phyloP scores from a whole-genome alignment of 1,140 invertebrate species.

The Arctopsyche grandis region DNA sequence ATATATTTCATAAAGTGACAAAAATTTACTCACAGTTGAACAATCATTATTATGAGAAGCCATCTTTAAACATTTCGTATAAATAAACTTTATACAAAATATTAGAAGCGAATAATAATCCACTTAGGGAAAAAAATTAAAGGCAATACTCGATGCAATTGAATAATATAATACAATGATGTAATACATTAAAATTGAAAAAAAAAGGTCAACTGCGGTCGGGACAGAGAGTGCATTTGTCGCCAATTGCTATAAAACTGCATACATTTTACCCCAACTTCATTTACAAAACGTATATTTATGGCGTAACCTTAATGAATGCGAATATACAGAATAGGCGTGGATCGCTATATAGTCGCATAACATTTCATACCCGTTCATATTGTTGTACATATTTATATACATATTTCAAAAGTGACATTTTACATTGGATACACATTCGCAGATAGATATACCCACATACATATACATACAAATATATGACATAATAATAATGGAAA shows the following conservation, averaged over 20 bases:
- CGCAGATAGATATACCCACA: too few relatives aligned
- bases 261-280: conserved; percentile 7
- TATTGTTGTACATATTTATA: too few relatives aligned
- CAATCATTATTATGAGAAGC: not conserved
- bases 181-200: not conserved
- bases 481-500: too few relatives aligned
- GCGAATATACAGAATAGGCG: not conserved
- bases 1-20: not conserved
- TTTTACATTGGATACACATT: too few relatives aligned
- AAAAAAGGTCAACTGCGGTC: not conserved
- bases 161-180: too few relatives aligned
- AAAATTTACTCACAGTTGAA: too few relatives aligned
- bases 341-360: not conserved
- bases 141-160: too few relatives aligned
- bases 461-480: too few relatives aligned
- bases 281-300: conserved; percentile 10
- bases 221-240: conserved; percentile 1
- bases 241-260: conserved; percentile 10
- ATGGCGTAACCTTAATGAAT: conserved; percentile 6
- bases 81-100: not conserved
- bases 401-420: too few relatives aligned
- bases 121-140: too few relatives aligned
- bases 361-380: too few relatives aligned
- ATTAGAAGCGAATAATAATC: too few relatives aligned
- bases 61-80: not conserved